Percentiles rank a stretch among this genome's conserved stretches.
Conservation (phyloP, 2,797 vertebrate species). For the Odontamblyopus lacepedii region DNA sequence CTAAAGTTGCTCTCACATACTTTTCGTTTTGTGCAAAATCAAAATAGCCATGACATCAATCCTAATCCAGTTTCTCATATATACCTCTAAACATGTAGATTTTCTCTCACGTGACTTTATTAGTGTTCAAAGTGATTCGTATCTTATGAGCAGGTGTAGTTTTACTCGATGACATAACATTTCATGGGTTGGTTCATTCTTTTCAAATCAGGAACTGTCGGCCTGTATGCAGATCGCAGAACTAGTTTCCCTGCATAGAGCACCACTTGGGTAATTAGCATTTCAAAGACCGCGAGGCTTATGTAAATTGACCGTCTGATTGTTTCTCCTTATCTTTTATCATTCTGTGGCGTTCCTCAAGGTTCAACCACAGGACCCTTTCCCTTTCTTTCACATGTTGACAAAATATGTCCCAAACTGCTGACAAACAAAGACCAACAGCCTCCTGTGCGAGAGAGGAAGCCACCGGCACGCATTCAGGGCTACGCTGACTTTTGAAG, state of each 20-base stretch:
- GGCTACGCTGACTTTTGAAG: neutral
- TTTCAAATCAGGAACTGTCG: neutral
- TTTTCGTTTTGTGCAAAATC: no score
- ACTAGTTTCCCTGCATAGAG: neutral
- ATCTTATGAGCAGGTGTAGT: no score
- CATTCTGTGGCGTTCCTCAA: neutral
- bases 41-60: no score
- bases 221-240: neutral
- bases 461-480: neutral
- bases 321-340: neutral
- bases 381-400: neutral
- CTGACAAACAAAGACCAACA: neutral
- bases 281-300: neutral
- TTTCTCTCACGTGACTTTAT: no score
- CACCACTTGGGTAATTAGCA: neutral
- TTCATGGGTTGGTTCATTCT: neutral
- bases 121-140: no score
- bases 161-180: neutral
- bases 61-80: no score
- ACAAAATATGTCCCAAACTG: neutral
- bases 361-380: neutral
- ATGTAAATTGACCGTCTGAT: neutral
- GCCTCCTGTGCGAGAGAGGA: neutral
- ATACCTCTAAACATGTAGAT: no score
- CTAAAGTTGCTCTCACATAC: no score